A percentile compares a stretch with the other conserved stretches of the same genome.
phyloP scores from a whole-genome alignment of 2,797 vertebrate genomes.

The Scolopax bukidnonensis region DNA sequence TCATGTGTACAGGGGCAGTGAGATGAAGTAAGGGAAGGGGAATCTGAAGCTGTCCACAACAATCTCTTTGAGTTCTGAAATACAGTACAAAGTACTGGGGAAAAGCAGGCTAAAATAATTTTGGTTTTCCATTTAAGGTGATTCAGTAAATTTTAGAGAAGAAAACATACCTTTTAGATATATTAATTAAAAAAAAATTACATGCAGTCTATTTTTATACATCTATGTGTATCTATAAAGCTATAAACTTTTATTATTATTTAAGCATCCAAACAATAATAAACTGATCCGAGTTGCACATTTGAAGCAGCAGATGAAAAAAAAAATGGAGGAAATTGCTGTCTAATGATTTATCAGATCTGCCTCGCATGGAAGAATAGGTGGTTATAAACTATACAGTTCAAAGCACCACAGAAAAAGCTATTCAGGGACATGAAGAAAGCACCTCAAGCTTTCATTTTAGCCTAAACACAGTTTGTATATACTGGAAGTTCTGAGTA shows the following conservation, averaged over 20 bases:
- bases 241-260: background rate
- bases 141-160: background rate
- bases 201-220: too few relatives aligned
- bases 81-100: background rate
- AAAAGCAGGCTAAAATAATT: background rate
- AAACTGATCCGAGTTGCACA: background rate
- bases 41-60: background rate
- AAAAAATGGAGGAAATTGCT: background rate
- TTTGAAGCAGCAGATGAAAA: background rate
- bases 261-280: background rate
- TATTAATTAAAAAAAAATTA: background rate
- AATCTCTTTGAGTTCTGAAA: background rate
- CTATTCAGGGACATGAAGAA: background rate
- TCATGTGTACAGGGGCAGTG: accelerated
- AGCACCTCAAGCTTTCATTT: background rate
- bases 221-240: background rate
- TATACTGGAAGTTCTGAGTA: background rate
- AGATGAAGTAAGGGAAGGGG: background rate
- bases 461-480: background rate
- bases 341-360: background rate
- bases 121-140: background rate
- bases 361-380: background rate
- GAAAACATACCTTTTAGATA: background rate
- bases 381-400: background rate
- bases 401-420: background rate